Conservation (phyloP, 2,797 vertebrate genomes). For the Siniperca obscura region DNA sequence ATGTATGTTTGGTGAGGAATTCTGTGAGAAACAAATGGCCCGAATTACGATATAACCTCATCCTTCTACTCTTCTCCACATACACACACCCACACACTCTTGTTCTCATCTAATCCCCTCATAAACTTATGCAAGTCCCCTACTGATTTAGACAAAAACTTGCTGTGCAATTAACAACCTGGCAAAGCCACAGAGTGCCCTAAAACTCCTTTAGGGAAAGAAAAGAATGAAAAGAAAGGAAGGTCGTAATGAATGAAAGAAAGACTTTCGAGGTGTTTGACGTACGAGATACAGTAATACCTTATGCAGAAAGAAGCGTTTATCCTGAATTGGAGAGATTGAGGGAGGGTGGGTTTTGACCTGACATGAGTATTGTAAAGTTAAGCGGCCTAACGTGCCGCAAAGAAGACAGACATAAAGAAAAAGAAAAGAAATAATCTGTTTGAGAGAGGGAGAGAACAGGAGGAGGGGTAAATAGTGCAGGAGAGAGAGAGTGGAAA, state of each 20-base stretch:
- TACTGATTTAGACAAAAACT: slow-evolving; percentile 73
- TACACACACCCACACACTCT: slow-evolving; percentile 30
- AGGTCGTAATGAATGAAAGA: slow-evolving; percentile 53
- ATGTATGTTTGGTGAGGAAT: slow-evolving; percentile 9
- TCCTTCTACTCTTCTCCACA: slow-evolving; percentile 20
- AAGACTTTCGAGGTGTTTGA: slow-evolving; percentile 61
- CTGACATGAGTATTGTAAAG: slow-evolving; percentile 79
- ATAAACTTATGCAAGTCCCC: slow-evolving; percentile 62
- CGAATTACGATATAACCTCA: slow-evolving; percentile 34
- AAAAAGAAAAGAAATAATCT: slow-evolving; percentile 78
- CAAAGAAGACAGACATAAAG: slow-evolving; percentile 72
- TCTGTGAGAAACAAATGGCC: slow-evolving; percentile 4
- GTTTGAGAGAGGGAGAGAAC: slow-evolving; percentile 57
- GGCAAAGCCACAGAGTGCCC: slow-evolving; percentile 58
- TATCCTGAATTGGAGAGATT: slow-evolving; percentile 57
- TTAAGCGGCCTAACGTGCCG: slow-evolving; percentile 80
- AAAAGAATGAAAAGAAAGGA: slow-evolving; percentile 57
- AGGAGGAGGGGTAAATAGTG: slow-evolving; percentile 53
- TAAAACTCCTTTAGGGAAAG: slow-evolving; percentile 51
- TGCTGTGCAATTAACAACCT: slow-evolving; percentile 78
- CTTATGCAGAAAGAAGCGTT: slow-evolving; percentile 57
- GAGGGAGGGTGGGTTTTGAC: slow-evolving; percentile 52
- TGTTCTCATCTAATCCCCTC: slow-evolving; percentile 61
- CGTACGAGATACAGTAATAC: slow-evolving; percentile 72
- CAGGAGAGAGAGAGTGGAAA: slow-evolving; percentile 30